Base-by-base conservation (phyloP, 1,140 invertebrate genomes). In the Neodiprion virginianus region DNA sequence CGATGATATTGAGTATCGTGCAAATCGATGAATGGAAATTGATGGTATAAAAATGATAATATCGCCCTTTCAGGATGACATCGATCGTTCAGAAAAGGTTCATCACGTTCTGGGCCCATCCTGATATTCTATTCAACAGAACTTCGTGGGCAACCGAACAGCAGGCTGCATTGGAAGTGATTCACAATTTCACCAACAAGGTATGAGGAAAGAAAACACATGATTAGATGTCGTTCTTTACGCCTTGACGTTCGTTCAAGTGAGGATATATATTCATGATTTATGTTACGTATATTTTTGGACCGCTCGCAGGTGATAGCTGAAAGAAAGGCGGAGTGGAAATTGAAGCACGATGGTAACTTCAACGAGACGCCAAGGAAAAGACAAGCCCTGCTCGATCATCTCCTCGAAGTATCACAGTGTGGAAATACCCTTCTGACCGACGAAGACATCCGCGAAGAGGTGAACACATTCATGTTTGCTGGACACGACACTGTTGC, bases 381-480 rank as follows among this genome's bases (percentile, higher is more conserved):
- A 67, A 80, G 86, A 67, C 78, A 89, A 48, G 92, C 93, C 8
- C 90, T 94, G 74, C 82, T 94, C 12, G 93, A 94, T 81, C 84
- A 93, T 48, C 75, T 94, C 9, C 81, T 87, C 1, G 79, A 85
- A 10, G 71, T 81, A 28, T 81, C 81, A 0, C 90, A 72, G 80
- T 87, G 91, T 72, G 92, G 90, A 8, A 76, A n/a, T 28, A 53
- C 72, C 1, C 67, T 74, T 0, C 78, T 89, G n/a, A 80, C 81
- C 0, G 86, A 90, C 40, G 71, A 78, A 2, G 88, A 89, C 68
- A 93, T 95, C 53, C 78, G 87, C 14, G 90, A 93, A 73, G 90
- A 92, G 82, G 91, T 92, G 0, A 91, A 92, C 74, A 93, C 92
- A 1, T 93, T 93, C 75, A 92, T 93, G 90, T 93, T 93, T 79